A percentile compares a stretch with the other conserved stretches of the same genome.
Evolutionary conservation across 2,888 invertebrate genomes (phyloP).

Genomic region (Dioctria rufipes): DNA sequence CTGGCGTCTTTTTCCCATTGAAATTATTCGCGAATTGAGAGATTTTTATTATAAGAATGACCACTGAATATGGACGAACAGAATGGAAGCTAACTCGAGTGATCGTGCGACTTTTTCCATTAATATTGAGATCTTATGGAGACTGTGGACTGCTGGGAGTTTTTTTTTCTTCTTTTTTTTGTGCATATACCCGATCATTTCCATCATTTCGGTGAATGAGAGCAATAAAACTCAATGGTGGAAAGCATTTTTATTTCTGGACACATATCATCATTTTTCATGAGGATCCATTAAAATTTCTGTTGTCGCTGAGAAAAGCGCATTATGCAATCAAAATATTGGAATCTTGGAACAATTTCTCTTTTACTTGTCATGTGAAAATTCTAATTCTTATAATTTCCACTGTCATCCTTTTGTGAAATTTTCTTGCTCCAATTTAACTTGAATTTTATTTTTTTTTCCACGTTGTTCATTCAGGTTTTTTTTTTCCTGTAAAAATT

Average conservation of each 20-base stretch:
- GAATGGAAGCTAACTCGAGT: slow-evolving; percentile 30
- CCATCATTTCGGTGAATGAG: slow-evolving; percentile 11
- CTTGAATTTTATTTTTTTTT: too few species aligned
- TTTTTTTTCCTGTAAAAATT: not conserved
- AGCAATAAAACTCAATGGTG: slow-evolving; percentile 4
- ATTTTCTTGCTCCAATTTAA: too few species aligned
- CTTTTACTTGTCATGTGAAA: slow-evolving; percentile 13
- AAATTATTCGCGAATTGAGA: slow-evolving; percentile 46
- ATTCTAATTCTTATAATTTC: not conserved
- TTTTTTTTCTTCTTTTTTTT: not conserved
- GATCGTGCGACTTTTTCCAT: slow-evolving; percentile 39
- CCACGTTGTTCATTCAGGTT: not conserved
- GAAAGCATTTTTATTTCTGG: slow-evolving; percentile 19
- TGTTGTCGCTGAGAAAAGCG: not conserved
- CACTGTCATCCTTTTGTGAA: too few species aligned
- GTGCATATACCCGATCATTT: too few species aligned
- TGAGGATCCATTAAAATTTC: not conserved
- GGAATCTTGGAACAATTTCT: not conserved
- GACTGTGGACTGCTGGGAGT: not conserved
- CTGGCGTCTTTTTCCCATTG: slow-evolving; percentile 41
- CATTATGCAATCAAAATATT: slow-evolving; percentile 23
- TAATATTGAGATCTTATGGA: slow-evolving; percentile 10
- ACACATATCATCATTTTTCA: slow-evolving; percentile 21
- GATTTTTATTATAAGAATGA: slow-evolving; percentile 50
- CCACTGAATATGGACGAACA: slow-evolving; percentile 30